Base-by-base conservation (phyloP, 2,113 vertebrate genomes). In the Manacus vitellinus region DNA sequence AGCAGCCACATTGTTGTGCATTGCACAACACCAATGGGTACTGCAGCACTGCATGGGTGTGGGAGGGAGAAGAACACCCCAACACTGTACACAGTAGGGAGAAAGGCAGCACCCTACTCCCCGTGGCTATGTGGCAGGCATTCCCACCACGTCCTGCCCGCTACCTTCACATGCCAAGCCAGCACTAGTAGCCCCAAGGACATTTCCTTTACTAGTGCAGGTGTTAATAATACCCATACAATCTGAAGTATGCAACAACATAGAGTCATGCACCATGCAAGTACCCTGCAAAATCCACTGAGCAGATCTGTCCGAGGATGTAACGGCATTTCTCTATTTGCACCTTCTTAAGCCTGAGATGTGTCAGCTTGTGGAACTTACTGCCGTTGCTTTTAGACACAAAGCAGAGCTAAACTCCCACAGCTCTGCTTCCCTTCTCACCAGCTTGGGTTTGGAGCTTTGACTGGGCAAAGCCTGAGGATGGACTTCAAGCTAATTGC, bases 221-320 rank as follows among this genome's bases (percentile, higher is more conserved):
- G 13, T 66, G 62, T 21, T 79, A 75, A 31, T 70, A 59, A 47
- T 21, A 74, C 41, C 15, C 41, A 56, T 11, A 31, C 55, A 76
- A 17, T 68, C 63, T 73, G n/a, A 63, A 92, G 88, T 91, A 95
- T 55, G 73, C 74, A 93, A 66, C 75, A 92, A 68, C 58, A 75
- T 85, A 92, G 79, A 77, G 82, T 83, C 72, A 70, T 72, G 81
- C 77, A 95, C 80, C 71, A 1, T 4, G 44, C 18, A 97, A 81
- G 19, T 17, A 78, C 75, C 78, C 80, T 54, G 96, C 43, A 95
- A 94, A 94, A 86, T 77, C 73, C 73, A 85, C 92, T 59, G 70
- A 89, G 92, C 91, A 96, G 79, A 46, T 51, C 86, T 96, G 92
- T 72, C 80, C 71, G 76, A 95, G 88, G 83, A 41, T 16, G 12